phyloP scores from a whole-genome alignment of 2,888 invertebrate species.

The Sphinx pinastri region DNA sequence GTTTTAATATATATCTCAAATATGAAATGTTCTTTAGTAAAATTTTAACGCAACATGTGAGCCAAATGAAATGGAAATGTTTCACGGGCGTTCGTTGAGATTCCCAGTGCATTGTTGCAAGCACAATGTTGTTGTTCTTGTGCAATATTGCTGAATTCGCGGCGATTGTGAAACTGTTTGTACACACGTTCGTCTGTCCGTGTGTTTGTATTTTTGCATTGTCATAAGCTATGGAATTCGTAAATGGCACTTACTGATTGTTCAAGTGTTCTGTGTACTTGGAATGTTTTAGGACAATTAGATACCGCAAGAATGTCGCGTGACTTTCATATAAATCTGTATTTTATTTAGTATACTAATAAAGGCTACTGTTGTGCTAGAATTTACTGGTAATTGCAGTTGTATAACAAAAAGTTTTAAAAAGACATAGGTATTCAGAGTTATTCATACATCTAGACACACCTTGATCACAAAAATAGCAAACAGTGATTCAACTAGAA shows the following conservation, averaged over 20 bases:
- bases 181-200: constrained; percentile 63
- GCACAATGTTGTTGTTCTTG: constrained; percentile 77
- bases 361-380: too few relatives aligned
- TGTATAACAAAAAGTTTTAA: too few relatives aligned
- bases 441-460: too few relatives aligned
- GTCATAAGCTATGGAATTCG: constrained; percentile 57
- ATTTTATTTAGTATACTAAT: too few relatives aligned
- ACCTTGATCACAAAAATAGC: not conserved
- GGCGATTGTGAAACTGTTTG: constrained; percentile 67
- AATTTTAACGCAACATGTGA: constrained; percentile 35
- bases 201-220: constrained; percentile 64
- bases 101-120: constrained; percentile 71
- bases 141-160: constrained; percentile 77
- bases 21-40: constrained; percentile 22
- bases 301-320: constrained; percentile 1
- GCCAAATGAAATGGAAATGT: constrained; percentile 44
- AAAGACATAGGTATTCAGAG: too few relatives aligned
- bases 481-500: not conserved
- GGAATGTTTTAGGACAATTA: constrained; percentile 22
- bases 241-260: constrained; percentile 43
- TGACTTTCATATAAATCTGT: too few relatives aligned
- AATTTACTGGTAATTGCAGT: too few relatives aligned
- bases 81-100: constrained; percentile 56
- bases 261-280: constrained; percentile 29
- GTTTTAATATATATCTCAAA: not conserved